Percentiles rank a stretch among this genome's conserved stretches.
Conservation (phyloP, 2,797 vertebrate genomes). For the Rhincodon typus region DNA sequence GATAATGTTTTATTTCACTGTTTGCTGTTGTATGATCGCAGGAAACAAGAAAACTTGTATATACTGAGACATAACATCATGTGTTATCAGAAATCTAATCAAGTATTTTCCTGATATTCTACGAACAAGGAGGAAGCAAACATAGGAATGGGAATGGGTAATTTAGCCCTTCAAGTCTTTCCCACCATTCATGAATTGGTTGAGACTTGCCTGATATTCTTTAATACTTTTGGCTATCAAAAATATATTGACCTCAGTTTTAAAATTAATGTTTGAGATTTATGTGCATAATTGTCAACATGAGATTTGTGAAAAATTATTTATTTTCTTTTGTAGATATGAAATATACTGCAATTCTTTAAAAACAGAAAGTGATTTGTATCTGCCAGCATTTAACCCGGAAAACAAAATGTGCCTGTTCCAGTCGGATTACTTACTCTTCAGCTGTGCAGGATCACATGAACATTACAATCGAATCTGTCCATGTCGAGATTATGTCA, state of each 20-base stretch:
- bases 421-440: conserved; percentile 38
- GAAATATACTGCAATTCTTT: conserved; percentile 17
- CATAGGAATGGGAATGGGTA: not conserved
- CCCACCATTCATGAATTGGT: not conserved
- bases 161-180: not conserved
- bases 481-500: conserved; percentile 38
- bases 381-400: conserved; percentile 23
- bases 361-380: conserved; percentile 28
- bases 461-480: conserved; percentile 36
- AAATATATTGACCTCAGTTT: not conserved
- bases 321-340: conserved; percentile 20
- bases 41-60: not conserved
- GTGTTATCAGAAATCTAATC: not conserved
- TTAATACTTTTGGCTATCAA: too few species aligned
- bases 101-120: not conserved
- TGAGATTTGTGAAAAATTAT: not conserved
- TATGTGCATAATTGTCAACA: not conserved
- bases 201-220: not conserved
- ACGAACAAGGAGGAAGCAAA: not conserved
- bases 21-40: not conserved
- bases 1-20: not conserved
- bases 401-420: conserved; percentile 22
- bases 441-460: conserved; percentile 39
- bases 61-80: not conserved
- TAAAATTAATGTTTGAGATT: not conserved